Base-by-base conservation (phyloP, 2,888 invertebrate species). In the Lasioglossum malachurum region DNA sequence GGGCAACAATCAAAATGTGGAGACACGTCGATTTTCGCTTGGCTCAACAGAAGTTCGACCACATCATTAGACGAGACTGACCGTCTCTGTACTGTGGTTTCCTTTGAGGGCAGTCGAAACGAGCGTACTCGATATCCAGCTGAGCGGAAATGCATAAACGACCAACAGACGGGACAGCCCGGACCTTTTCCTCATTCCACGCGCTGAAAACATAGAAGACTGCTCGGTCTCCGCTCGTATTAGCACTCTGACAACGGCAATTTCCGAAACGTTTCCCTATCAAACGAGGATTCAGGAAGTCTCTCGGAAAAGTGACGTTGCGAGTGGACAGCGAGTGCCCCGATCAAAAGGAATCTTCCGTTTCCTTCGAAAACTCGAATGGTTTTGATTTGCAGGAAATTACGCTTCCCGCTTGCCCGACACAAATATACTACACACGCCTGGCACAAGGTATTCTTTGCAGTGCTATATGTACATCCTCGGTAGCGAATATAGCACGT, bases 51-150 rank as follows among this genome's bases (percentile, higher is more conserved):
- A 87, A 91, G 90, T 92, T 92, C 88, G 89, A 93, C 94, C 94
- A 92, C 95, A 94, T 95, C 95, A 93, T 95, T 95, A 95, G 92
- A 94, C 86, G 87, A 90, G 87, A 90, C 93, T 92, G 92, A 92
- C 92, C 91, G 90, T 91, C 90, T 93, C 84, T 89, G 85, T 89
- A 86, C 87, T 94, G 94, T 86, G 95, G 95, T 95, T 95, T 94
- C 94, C 95, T 95, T 95, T 95, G 95, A 94, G 82, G 31, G 83
- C 81, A 82, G 82, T 80, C 82, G 83, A 84, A 86, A 89, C 89
- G 83, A 76, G 85, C 80, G 80, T 79, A 74, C 85, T 78, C 87
- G 83, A 86, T 93, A 94, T 89, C 91, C 93, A 93, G 90, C 94
- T 92, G 88, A 91, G 93, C 93, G 94, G 94, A 94, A 94, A 93